phyloP scores from a whole-genome alignment of 2,888 invertebrate genomes.

The Archips crataeganus region DNA sequence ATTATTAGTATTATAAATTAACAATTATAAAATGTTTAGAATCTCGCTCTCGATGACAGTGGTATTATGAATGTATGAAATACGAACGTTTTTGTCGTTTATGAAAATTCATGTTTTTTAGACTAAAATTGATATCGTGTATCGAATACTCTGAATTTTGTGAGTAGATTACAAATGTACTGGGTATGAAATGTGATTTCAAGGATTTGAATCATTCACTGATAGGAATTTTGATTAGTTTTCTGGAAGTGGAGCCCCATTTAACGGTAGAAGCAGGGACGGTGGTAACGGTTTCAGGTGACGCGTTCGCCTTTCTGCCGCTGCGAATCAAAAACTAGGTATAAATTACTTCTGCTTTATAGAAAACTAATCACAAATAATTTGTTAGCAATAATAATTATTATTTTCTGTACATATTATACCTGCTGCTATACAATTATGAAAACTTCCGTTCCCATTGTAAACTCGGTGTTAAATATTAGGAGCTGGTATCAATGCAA shows the following conservation, averaged over 20 bases:
- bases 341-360: slow-evolving; percentile 51
- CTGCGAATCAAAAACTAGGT: slow-evolving; percentile 41
- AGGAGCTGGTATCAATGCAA: slow-evolving; percentile 33
- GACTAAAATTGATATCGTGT: slow-evolving; percentile 74
- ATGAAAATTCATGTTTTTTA: slow-evolving; percentile 75
- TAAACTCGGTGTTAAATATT: slow-evolving; percentile 35
- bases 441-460: slow-evolving; percentile 37
- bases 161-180: slow-evolving; percentile 73
- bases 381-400: slow-evolving; percentile 38
- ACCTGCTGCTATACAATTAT: slow-evolving; percentile 10
- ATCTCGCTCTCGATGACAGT: slow-evolving; percentile 81
- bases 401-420: slow-evolving; percentile 40
- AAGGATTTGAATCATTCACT: slow-evolving; percentile 48
- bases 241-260: slow-evolving; percentile 51
- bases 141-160: slow-evolving; percentile 78
- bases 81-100: slow-evolving; percentile 72
- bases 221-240: slow-evolving; percentile 57
- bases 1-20: slow-evolving; percentile 82
- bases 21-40: slow-evolving; percentile 79
- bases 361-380: slow-evolving; percentile 56
- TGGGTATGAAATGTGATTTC: slow-evolving; percentile 75
- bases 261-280: slow-evolving; percentile 22
- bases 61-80: slow-evolving; percentile 77
- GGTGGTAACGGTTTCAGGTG: slow-evolving; percentile 4
- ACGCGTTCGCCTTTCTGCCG: slow-evolving; percentile 3